These are phyloP conservation scores for Hypotaenidia okinawae DNA, from an alignment of 2,797 vertebrate genomes.

Conservation along the genomic window DNA sequence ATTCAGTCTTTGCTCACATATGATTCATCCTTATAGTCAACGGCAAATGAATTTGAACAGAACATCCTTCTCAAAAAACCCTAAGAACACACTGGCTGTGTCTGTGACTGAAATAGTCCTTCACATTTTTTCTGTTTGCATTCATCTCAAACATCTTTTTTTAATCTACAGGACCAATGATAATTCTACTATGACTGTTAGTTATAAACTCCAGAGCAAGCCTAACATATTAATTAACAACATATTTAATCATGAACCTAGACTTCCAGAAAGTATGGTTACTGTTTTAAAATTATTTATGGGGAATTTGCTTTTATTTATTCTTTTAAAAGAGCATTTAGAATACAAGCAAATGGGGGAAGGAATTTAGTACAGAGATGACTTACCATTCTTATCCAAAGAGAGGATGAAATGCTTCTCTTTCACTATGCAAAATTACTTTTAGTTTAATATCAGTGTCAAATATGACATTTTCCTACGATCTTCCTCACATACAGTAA, in stretches of 20 bases:
- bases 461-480: conserved; percentile 37
- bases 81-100: not conserved
- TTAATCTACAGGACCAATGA: not conserved
- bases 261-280: not conserved
- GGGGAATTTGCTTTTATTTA: not conserved
- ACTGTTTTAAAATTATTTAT: not conserved
- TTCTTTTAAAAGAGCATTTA: conserved; percentile 16
- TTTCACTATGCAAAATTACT: conserved; percentile 52
- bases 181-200: not conserved
- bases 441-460: conserved; percentile 55
- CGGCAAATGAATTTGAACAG: not conserved
- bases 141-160: not conserved
- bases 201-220: not conserved
- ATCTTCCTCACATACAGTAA: conserved; percentile 37
- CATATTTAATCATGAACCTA: not conserved
- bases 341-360: conserved; percentile 24
- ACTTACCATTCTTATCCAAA: conserved; percentile 43
- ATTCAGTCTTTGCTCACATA: not conserved
- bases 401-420: conserved; percentile 40
- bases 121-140: not conserved
- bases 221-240: not conserved
- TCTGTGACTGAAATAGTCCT: not conserved
- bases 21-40: not conserved
- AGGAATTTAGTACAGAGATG: conserved; percentile 28
- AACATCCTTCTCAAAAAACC: not conserved